Percentiles rank a stretch among this genome's conserved stretches.
Conservation (phyloP, 1,140 invertebrate species). For the Oedothorax gibbosus region DNA sequence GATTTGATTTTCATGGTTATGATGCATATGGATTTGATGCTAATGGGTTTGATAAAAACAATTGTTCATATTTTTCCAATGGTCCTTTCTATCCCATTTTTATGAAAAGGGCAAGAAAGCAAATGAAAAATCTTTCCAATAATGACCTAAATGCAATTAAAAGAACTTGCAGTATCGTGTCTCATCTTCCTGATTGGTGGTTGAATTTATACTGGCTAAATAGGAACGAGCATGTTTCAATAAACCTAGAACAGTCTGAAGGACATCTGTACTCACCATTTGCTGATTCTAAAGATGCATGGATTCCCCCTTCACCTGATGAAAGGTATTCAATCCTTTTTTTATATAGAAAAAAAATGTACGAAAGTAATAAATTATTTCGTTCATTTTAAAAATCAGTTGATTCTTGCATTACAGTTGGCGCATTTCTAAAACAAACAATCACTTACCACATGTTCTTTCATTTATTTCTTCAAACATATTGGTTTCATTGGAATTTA, state of each 20-base stretch:
- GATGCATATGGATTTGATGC: conserved; percentile 55
- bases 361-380: too few relatives aligned
- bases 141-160: conserved; percentile 27
- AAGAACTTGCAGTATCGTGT: conserved; percentile 32
- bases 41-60: conserved; percentile 49
- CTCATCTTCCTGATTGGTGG: conserved; percentile 51
- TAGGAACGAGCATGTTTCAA: not conserved
- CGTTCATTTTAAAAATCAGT: too few relatives aligned
- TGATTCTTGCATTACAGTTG: too few relatives aligned
- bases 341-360: not conserved
- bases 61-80: conserved; percentile 50
- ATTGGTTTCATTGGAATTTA: too few relatives aligned
- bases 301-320: conserved; percentile 49
- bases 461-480: too few relatives aligned
- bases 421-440: too few relatives aligned
- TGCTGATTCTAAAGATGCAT: not conserved
- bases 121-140: not conserved
- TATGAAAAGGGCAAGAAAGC: conserved; percentile 28
- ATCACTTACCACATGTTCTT: too few relatives aligned
- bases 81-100: conserved; percentile 58
- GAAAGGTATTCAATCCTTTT: conserved; percentile 33
- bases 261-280: conserved; percentile 28
- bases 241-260: not conserved
- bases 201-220: conserved; percentile 38
- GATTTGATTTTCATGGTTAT: conserved; percentile 55